Evolutionary conservation across 2,888 invertebrate species (phyloP), one percentile per base, ranked within the genome.

Genomic region (Iselma pallidipennis): DNA sequence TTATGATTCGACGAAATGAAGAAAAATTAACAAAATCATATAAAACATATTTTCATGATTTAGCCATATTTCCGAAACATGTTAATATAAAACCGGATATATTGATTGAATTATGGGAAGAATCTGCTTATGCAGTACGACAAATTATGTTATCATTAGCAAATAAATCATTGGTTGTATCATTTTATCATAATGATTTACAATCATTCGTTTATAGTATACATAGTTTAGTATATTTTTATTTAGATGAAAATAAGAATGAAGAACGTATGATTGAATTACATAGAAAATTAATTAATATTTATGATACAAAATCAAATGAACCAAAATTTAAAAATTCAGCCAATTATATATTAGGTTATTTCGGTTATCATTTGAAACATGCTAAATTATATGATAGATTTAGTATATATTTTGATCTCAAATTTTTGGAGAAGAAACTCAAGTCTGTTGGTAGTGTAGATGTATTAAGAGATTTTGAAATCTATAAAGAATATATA

Each of bases 351-450:
- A 89, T 90, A 70, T 88, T 87, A 10, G 89, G 86, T 31, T 90
- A 89, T 73, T 84, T 91, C 53, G 91, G 90, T 0, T 87, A 91
- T 73, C 91, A 91, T 78, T 82, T 91, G 60, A 82, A 85, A 60
- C 80, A 85, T 67, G 88, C 89, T 45, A 80, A 82, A 42, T 71
- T 81, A 67, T 85, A 82, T 78, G 76, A 81, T 6, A 81, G 87
- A 66, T 91, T 91, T 76, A 80, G 80, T 28, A 76, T 91, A 64
- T 91, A 87, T 77, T 82, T 89, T 37, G 83, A 91, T 82, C 83
- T 91, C 62, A 85, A 85, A 71, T 92, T 91, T 78, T 81, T 91
- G 57, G 88, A 89, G 56, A 87, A 88, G 54, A 91, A 91, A 82
- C 86, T 91, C 57, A 83, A 85, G 63, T 80, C 87, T 52, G 87